Percentiles rank a stretch among this genome's conserved stretches.
Conservation (phyloP, 2,888 invertebrate species). For the Subacronicta megacephala region DNA sequence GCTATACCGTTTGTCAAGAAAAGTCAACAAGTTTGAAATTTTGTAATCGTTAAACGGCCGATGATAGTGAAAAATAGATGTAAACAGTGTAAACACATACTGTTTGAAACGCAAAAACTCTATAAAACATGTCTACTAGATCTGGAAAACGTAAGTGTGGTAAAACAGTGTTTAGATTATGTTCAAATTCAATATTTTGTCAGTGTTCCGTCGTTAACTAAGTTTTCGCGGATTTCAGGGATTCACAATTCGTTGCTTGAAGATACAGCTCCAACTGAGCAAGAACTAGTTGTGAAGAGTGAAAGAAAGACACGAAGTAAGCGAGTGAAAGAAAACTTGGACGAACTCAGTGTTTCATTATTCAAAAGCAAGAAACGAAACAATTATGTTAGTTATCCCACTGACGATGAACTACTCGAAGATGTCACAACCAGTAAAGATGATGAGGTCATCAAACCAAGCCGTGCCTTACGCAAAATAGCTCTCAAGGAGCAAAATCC, state of each 20-base stretch:
- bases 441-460: conserved; percentile 37
- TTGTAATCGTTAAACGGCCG: conserved; percentile 63
- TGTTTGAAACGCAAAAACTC: conserved; percentile 3
- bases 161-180: background rate
- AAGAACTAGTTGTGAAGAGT: conserved; percentile 57
- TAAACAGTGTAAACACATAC: conserved; percentile 50
- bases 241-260: conserved; percentile 71
- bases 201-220: conserved; percentile 4
- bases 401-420: conserved; percentile 63
- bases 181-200: no score
- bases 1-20: no score
- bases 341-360: conserved; percentile 48
- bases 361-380: conserved; percentile 68
- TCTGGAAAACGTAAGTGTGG: conserved; percentile 81
- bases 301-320: conserved; percentile 74
- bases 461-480: conserved; percentile 61
- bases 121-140: conserved; percentile 78
- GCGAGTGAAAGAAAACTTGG: conserved; percentile 67
- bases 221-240: conserved; percentile 65
- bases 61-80: conserved; percentile 36
- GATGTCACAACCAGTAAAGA: conserved; percentile 40
- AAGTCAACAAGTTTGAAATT: conserved; percentile 54
- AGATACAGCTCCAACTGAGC: conserved; percentile 38
- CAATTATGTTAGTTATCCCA: conserved; percentile 78
- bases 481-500: conserved; percentile 70